These are phyloP conservation scores for Lymantria monacha DNA, from an alignment of 2,888 invertebrate species.

Conservation along the genomic window DNA sequence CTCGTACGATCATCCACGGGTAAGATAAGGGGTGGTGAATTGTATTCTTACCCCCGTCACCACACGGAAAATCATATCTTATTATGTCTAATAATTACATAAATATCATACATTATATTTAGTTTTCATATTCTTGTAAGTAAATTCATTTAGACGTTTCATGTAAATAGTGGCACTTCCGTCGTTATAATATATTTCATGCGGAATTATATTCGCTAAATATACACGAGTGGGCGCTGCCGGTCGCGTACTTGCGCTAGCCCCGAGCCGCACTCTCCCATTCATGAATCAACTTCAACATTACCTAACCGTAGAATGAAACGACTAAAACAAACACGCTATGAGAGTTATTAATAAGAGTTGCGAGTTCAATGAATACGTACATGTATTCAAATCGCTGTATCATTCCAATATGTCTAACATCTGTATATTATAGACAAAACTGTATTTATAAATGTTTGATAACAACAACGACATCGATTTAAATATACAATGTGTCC, in stretches of 20 bases:
- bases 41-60: too few species aligned
- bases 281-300: constrained; percentile 81
- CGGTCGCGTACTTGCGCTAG: constrained; percentile 53
- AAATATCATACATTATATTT: too few species aligned
- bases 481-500: not conserved
- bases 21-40: too few species aligned
- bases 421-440: not conserved
- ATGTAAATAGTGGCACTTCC: constrained; percentile 48
- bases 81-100: too few species aligned
- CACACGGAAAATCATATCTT: too few species aligned
- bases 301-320: constrained; percentile 71
- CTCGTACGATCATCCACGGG: too few species aligned
- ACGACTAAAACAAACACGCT: constrained; percentile 73
- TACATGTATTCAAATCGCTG: constrained; percentile 58
- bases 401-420: constrained; percentile 49
- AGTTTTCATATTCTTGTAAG: not conserved
- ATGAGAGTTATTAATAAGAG: constrained; percentile 78
- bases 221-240: constrained; percentile 58
- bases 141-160: not conserved
- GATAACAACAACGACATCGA: not conserved
- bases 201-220: constrained; percentile 74
- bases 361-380: constrained; percentile 77
- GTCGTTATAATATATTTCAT: constrained; percentile 70
- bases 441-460: not conserved
- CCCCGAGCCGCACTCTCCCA: constrained; percentile 62